These are phyloP conservation scores for Turritopsis dohrnii DNA, from an alignment of 30 jellyfish, hydroid and myxozoan genomes.

Conservation along the genomic window DNA sequence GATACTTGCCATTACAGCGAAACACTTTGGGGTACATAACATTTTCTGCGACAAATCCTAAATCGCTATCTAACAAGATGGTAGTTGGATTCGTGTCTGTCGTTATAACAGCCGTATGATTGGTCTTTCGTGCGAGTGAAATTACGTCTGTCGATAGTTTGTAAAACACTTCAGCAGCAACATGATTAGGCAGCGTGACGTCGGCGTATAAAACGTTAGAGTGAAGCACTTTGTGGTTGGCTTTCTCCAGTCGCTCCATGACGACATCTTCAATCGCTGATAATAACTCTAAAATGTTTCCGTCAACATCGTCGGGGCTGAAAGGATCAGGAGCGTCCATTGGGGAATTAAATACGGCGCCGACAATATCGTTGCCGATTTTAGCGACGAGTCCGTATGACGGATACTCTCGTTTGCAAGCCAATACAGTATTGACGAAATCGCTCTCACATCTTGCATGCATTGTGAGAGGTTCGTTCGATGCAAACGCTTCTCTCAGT, in stretches of 20 bases:
- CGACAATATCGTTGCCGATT: constrained; percentile 14
- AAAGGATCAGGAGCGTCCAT: constrained; percentile 2
- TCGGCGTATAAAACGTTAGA: neutral
- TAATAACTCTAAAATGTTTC: neutral
- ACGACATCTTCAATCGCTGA: neutral
- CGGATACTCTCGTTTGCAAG: neutral
- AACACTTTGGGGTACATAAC: neutral
- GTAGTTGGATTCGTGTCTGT: neutral
- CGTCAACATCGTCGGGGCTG: neutral
- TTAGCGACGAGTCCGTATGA: neutral
- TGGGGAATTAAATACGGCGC: constrained; percentile 1
- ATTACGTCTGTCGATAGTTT: neutral
- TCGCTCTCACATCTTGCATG: neutral
- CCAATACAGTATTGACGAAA: neutral
- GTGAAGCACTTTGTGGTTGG: constrained; percentile 6
- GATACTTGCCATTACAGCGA: neutral
- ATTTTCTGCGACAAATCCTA: neutral
- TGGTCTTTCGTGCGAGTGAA: neutral
- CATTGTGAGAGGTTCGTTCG: constrained; percentile 10
- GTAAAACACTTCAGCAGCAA: neutral
- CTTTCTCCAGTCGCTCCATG: neutral
- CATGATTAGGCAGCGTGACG: neutral
- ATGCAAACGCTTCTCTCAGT: neutral
- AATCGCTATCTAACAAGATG: neutral
- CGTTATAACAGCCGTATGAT: neutral